Percentiles rank a stretch among this genome's conserved stretches.
These are phyloP conservation scores for Xiphophorus birchmanni DNA, from an alignment of 2,797 vertebrate genomes.

Conservation along the genomic window DNA sequence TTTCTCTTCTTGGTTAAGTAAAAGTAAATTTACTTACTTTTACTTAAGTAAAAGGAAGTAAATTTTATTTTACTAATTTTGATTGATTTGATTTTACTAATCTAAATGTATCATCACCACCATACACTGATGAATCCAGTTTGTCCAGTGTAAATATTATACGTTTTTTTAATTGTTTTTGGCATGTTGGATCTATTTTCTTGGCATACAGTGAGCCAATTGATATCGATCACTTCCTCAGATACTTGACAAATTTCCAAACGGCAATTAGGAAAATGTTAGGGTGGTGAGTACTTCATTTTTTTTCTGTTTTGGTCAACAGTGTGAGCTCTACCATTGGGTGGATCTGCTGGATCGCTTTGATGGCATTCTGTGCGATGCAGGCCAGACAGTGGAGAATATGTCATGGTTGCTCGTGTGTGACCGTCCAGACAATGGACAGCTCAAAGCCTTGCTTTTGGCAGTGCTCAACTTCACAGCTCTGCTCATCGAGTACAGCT, in stretches of 20 bases:
- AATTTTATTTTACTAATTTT: not conserved
- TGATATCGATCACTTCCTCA: not conserved
- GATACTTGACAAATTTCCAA: not conserved
- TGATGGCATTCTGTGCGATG: conserved; percentile 95
- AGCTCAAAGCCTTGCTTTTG: conserved; percentile 93
- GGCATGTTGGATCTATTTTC: not conserved
- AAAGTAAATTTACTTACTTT: not conserved
- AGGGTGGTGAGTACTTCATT: not conserved
- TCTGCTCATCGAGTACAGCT: conserved; percentile 97
- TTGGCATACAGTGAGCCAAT: not conserved
- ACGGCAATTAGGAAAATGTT: not conserved
- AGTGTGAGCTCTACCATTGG: conserved; percentile 99
- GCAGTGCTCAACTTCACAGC: conserved; percentile 97
- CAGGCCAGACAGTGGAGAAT: conserved; percentile 94
- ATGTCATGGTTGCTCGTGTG: conserved; percentile 98
- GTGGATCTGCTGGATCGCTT: conserved; percentile 96
- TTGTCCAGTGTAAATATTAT: not conserved
- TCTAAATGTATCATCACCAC: not conserved
- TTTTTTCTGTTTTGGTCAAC: conserved; percentile 16
- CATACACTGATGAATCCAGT: not conserved
- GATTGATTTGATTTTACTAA: not conserved
- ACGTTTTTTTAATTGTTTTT: not conserved
- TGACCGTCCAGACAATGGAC: conserved; percentile 89
- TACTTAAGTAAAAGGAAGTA: not conserved
- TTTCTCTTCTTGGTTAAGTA: not conserved